These are phyloP conservation scores for Dynastes tityus DNA, from an alignment of 2,888 invertebrate species.

Conservation along the genomic window DNA sequence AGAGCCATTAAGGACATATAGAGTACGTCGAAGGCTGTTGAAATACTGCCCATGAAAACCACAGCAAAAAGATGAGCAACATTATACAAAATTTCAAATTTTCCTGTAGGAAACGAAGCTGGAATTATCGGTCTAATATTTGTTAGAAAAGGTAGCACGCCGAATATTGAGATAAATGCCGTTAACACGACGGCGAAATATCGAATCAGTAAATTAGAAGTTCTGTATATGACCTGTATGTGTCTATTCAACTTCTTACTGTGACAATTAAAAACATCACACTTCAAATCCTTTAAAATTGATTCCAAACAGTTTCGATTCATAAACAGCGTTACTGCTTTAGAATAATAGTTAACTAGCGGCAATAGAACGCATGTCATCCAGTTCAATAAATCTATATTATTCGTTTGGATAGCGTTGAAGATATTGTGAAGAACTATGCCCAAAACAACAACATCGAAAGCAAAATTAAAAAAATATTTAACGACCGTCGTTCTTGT, in stretches of 20 bases:
- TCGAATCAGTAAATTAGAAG: conserved; percentile 23
- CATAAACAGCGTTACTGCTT: conserved; percentile 22
- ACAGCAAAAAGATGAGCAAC: conserved; percentile 44
- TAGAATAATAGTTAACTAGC: conserved; percentile 12
- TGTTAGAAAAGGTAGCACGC: conserved; percentile 31
- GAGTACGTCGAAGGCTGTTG: conserved; percentile 38
- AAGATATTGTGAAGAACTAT: conserved; percentile 29
- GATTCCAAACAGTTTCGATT: conserved; percentile 9
- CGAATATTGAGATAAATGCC: conserved; percentile 33
- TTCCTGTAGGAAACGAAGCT: conserved; percentile 37
- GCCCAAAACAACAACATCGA: background rate
- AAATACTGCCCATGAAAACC: conserved; percentile 26
- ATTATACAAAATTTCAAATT: conserved; percentile 31
- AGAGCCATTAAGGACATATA: conserved; percentile 44
- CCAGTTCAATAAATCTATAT: conserved; percentile 37
- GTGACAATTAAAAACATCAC: conserved; percentile 42
- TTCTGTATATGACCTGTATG: conserved; percentile 4
- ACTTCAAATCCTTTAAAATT: conserved; percentile 33
- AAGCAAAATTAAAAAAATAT: conserved; percentile 28
- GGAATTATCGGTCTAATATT: conserved; percentile 46
- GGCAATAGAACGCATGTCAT: conserved; percentile 37
- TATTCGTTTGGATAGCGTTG: conserved; percentile 5
- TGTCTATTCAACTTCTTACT: conserved; percentile 33
- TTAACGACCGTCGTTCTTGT: background rate
- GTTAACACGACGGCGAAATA: conserved; percentile 31